Evolutionary conservation across 2,113 vertebrate genomes (phyloP).

Genomic region (Motacilla tschutschensis): DNA sequence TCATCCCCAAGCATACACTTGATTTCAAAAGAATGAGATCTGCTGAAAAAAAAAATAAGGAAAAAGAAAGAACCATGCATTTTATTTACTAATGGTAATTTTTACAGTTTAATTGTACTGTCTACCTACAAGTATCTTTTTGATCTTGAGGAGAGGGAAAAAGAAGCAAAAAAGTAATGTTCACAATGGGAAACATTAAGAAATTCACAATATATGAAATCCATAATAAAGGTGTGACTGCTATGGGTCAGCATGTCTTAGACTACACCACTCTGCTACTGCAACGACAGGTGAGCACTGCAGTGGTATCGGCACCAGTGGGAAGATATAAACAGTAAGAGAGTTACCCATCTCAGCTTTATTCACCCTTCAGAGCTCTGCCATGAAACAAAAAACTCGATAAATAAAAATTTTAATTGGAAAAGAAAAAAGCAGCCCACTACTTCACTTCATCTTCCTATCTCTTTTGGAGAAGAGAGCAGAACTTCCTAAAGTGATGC

Average conservation of each 20-base stretch:
- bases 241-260: background rate
- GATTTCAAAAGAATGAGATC: background rate
- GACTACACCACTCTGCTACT: background rate
- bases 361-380: background rate
- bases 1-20: background rate
- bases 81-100: background rate
- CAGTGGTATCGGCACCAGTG: background rate
- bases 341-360: conserved; percentile 4
- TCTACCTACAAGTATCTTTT: background rate
- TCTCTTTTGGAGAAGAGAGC: background rate
- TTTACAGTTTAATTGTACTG: background rate
- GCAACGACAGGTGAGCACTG: background rate
- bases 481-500: background rate
- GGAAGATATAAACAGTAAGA: background rate
- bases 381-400: background rate
- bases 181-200: background rate
- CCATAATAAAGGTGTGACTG: background rate
- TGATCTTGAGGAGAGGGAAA: background rate
- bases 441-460: background rate
- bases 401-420: background rate
- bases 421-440: background rate
- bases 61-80: background rate
- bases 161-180: background rate
- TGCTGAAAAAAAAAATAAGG: background rate
- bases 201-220: background rate